Evolutionary conservation across 2,797 vertebrate genomes (phyloP).

Genomic region (Gymnoscopelus microlampas): DNA sequence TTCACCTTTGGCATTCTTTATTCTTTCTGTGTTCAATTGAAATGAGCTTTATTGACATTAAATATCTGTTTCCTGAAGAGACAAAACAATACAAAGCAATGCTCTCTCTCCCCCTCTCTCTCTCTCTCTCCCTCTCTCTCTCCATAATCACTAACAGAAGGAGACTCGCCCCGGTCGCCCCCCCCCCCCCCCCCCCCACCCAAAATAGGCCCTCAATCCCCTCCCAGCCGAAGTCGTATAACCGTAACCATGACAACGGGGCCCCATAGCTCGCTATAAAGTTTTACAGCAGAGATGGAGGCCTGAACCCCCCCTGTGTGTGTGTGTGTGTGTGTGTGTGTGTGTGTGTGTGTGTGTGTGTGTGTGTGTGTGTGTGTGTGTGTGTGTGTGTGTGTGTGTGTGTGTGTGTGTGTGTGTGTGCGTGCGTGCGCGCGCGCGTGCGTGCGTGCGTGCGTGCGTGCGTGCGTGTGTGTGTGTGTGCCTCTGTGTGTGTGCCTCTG

Average conservation of each 20-base stretch:
- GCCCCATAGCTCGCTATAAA: conserved; percentile 56
- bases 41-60: no score
- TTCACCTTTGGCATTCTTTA: no score
- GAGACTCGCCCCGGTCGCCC: not conserved
- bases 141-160: conserved; percentile 50
- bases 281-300: conserved; percentile 46
- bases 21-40: no score
- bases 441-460: no score
- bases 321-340: not conserved
- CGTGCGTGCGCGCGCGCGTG: no score
- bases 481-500: not conserved
- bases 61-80: no score
- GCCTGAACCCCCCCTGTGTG: conserved; percentile 29
- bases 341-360: not conserved
- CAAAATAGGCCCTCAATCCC: conserved; percentile 39
- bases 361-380: not conserved
- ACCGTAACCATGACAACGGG: conserved; percentile 59
- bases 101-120: not conserved
- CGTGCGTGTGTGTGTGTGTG: no score
- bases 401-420: no score
- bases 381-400: no score
- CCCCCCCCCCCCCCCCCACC: not conserved
- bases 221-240: conserved; percentile 52
- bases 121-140: conserved; percentile 1
- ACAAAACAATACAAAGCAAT: no score